Evolutionary conservation across 35 echinoderm and acorn worm species (phyloP), one percentile per base, ranked within the genome.

Genomic region (Holothuria glaberrima): DNA sequence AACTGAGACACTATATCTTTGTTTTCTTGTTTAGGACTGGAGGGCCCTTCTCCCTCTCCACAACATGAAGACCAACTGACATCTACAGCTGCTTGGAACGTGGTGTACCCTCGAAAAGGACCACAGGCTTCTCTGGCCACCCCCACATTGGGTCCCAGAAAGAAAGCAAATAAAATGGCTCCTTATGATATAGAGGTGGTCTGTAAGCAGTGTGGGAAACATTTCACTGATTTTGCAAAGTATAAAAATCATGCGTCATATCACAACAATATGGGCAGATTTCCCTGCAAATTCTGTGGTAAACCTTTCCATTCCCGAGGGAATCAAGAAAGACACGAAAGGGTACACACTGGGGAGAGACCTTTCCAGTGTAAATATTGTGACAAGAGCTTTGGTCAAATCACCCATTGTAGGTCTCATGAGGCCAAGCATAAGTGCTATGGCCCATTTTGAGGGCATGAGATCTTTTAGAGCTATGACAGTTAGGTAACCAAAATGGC

Each of bases 281-380:
- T 71, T 58, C 36, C 46, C 5, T 88, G 86, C 20, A 45, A 36
- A 24, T 30, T 27, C 32, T 88, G 86, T 30, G 35, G 58, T 18
- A 88, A 88, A 75, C 45, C 41, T 0, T 88, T 32, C 0, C 32
- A 52, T 44, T 74, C 66, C 32, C 71, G 72, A n/a, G 66, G 45
- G 5, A 59, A 73, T 35, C 66, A 73, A 67, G 36, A 44, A 31
- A 65, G 86, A 73, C 86, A 88, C 45, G 68, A 58, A 41, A 65
- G 86, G 25, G 67, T 69, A 10, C 86, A 88, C 48, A 88, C 86
- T 0, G 86, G 86, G 3, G 86, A 88, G 45, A 88, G 71, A 71
- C 86, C 86, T 9, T 88, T 88, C 69, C 72, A 88, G 9, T 88
- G 86, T 69, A 38, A 31, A 9, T 44, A 45, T 13, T 88, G 86